These are phyloP conservation scores for Fragum sueziense DNA, from an alignment of 2,888 invertebrate species.

Conservation along the genomic window DNA sequence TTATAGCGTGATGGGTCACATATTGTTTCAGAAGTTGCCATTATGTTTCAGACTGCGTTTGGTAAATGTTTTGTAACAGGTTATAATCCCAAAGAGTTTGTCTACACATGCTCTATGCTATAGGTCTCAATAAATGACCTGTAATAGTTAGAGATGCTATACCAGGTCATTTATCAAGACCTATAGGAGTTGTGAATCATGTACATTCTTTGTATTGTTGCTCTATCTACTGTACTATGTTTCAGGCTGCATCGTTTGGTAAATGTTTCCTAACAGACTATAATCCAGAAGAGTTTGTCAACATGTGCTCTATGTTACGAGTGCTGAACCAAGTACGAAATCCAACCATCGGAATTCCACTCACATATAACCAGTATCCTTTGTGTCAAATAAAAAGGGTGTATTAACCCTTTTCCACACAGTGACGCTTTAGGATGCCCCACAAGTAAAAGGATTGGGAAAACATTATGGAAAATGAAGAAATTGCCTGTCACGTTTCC, in stretches of 20 bases:
- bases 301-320: slow-evolving; percentile 92
- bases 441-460: background rate
- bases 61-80: slow-evolving; percentile 94
- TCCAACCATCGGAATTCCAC: slow-evolving; percentile 93
- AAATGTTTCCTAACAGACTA: slow-evolving; percentile 92
- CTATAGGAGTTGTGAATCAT: slow-evolving; percentile 95
- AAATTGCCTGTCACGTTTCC: no score
- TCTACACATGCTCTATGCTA: slow-evolving; percentile 92
- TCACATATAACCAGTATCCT: slow-evolving; percentile 93
- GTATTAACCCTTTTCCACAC: background rate
- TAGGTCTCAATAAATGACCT: no score
- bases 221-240: background rate
- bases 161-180: no score
- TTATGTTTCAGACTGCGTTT: no score
- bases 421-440: no score
- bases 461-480: no score
- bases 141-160: no score
- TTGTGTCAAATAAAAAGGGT: no score
- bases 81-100: slow-evolving; percentile 85
- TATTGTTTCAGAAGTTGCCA: no score
- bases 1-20: no score
- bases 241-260: slow-evolving; percentile 95
- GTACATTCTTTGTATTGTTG: no score
- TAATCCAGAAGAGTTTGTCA: slow-evolving; percentile 87
- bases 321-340: slow-evolving; percentile 95